Conservation (phyloP, 1,140 invertebrate genomes). For the Drosophila kanapiae region DNA sequence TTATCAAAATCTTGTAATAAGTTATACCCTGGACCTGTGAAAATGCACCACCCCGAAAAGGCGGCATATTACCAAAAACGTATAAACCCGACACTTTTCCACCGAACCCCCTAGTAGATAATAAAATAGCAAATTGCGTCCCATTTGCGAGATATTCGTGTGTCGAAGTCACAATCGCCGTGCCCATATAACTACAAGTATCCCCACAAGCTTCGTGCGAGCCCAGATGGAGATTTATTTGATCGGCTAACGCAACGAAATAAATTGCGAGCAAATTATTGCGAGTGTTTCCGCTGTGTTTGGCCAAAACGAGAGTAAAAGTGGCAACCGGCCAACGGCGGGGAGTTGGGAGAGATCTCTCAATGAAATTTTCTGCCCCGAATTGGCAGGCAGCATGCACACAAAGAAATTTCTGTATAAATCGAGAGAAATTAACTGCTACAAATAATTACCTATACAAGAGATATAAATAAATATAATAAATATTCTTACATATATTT, state of each 20-base stretch:
- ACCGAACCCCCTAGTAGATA: slow-evolving; percentile 1
- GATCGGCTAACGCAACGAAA: slow-evolving; percentile 69
- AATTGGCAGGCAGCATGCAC: slow-evolving; percentile 12
- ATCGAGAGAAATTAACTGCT: too few relatives aligned
- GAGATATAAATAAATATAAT: too few relatives aligned
- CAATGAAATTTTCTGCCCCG: slow-evolving; percentile 41
- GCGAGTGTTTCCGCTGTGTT: slow-evolving; percentile 68
- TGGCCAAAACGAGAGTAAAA: slow-evolving; percentile 69
- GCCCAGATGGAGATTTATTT: slow-evolving; percentile 62
- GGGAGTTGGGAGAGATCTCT: slow-evolving; percentile 24
- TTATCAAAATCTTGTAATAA: too few relatives aligned
- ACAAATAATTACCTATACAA: background rate
- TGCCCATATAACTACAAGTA: slow-evolving; percentile 18
- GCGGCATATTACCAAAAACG: background rate
- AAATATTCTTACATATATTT: too few relatives aligned
- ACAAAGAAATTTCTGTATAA: background rate
- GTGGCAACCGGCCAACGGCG: slow-evolving; percentile 27
- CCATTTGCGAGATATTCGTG: slow-evolving; percentile 44
- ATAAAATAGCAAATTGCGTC: slow-evolving; percentile 28
- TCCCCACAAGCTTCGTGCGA: slow-evolving; percentile 20
- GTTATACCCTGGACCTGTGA: background rate
- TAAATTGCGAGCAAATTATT: slow-evolving; percentile 77
- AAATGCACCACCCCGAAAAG: background rate
- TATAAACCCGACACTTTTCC: slow-evolving; percentile 8
- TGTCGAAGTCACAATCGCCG: slow-evolving; percentile 19